Conservation (phyloP, 2,888 invertebrate species). For the Bembecia ichneumoniformis region DNA sequence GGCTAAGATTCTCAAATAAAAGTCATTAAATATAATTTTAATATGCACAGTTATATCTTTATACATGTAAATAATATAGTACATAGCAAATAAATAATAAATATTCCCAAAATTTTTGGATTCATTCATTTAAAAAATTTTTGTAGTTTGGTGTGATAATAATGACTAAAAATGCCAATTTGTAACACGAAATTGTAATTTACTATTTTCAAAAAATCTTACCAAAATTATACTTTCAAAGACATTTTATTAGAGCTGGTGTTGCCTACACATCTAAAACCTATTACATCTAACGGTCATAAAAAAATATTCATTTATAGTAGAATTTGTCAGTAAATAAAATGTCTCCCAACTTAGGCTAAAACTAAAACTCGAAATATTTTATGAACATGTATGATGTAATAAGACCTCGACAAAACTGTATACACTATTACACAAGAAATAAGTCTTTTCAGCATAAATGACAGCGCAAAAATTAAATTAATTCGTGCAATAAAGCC, state of each 20-base stretch:
- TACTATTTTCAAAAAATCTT: no score
- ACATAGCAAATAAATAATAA: conserved; percentile 72
- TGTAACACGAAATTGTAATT: conserved; percentile 16
- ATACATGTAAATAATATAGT: conserved; percentile 72
- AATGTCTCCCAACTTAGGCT: conserved; percentile 22
- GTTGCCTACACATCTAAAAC: no score
- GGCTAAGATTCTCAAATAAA: conserved; percentile 65
- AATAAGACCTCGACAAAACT: background rate
- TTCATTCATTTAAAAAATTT: conserved; percentile 46
- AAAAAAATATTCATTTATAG: conserved; percentile 37
- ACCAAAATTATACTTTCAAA: no score
- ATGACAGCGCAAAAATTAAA: conserved; percentile 10
- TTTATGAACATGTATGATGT: conserved; percentile 1
- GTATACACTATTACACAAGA: no score
- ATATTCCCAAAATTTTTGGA: conserved; percentile 64
- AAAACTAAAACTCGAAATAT: background rate
- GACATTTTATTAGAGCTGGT: conserved; percentile 14
- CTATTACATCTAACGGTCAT: conserved; percentile 15
- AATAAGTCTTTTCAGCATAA: no score
- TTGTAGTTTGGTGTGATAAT: conserved; percentile 62
- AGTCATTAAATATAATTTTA: conserved; percentile 67
- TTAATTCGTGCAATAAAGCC: conserved; percentile 20
- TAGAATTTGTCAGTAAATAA: conserved; percentile 22
- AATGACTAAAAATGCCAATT: conserved; percentile 57
- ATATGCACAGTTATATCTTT: conserved; percentile 72